phyloP scores from a whole-genome alignment of 2,113 vertebrate species.

The Xiphophorus couchianus region DNA sequence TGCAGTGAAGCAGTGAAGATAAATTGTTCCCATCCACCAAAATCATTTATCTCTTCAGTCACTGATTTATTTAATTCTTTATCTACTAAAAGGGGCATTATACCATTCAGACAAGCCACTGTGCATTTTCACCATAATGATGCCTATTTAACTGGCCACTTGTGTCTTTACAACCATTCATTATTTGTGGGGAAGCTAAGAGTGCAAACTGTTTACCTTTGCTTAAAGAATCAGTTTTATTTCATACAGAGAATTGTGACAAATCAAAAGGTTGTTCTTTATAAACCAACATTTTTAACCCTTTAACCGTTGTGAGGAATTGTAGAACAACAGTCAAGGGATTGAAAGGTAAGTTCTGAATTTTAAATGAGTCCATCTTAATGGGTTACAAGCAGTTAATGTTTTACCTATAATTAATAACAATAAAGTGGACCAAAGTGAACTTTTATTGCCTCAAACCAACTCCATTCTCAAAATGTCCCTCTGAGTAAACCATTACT shows the following conservation, averaged over 20 bases:
- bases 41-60: conserved; percentile 69
- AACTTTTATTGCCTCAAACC: neutral
- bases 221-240: neutral
- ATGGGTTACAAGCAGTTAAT: neutral
- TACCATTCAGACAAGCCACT: conserved; percentile 15
- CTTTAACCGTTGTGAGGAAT: too few relatives aligned
- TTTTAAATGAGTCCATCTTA: too few relatives aligned
- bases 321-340: too few relatives aligned
- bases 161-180: conserved; percentile 26
- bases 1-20: conserved; percentile 72
- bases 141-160: conserved; percentile 16
- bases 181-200: conserved; percentile 8
- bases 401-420: neutral
- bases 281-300: neutral
- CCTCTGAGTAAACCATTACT: too few relatives aligned
- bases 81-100: conserved; percentile 52
- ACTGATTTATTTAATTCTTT: conserved; percentile 65
- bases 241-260: neutral
- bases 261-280: neutral
- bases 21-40: conserved; percentile 65
- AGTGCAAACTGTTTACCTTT: neutral
- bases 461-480: neutral
- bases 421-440: neutral
- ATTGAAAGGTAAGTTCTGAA: too few relatives aligned
- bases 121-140: conserved; percentile 37